A percentile compares a stretch with the other conserved stretches of the same genome.
Evolutionary conservation across 2,888 invertebrate genomes (phyloP).

Genomic region (Vanessa cardui): DNA sequence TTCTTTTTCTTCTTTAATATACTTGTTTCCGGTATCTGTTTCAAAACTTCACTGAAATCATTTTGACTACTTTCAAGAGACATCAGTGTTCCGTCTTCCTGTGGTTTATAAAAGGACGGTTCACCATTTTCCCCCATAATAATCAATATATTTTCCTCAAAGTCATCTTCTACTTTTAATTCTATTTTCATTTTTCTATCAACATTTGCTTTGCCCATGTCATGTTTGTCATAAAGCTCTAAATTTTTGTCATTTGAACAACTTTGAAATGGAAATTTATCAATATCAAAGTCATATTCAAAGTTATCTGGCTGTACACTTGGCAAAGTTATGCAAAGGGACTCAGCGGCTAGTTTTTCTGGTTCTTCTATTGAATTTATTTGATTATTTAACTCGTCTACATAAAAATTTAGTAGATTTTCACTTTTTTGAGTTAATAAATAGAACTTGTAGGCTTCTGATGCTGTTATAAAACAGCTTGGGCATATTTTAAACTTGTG

Average conservation of each 20-base stretch:
- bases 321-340: constrained; percentile 61
- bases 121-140: constrained; percentile 53
- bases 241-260: constrained; percentile 12
- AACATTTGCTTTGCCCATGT: constrained; percentile 15
- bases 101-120: constrained; percentile 47
- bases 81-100: constrained; percentile 44
- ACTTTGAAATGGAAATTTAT: constrained; percentile 47
- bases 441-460: constrained; percentile 65
- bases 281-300: constrained; percentile 54
- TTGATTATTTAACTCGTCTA: constrained; percentile 53
- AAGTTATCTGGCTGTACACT: constrained; percentile 43
- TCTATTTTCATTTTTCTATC: constrained; percentile 30
- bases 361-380: constrained; percentile 49
- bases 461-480: constrained; percentile 61
- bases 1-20: constrained; percentile 45
- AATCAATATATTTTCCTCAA: constrained; percentile 51
- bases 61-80: constrained; percentile 35
- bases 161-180: constrained; percentile 5
- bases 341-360: constrained; percentile 46
- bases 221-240: constrained; percentile 1
- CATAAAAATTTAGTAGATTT: constrained; percentile 60
- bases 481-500: constrained; percentile 63
- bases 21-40: constrained; percentile 18
- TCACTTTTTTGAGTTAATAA: constrained; percentile 54
- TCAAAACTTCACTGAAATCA: constrained; percentile 11